These are phyloP conservation scores for Panorpa germanica DNA, from an alignment of 2,888 invertebrate genomes.

Conservation along the genomic window DNA sequence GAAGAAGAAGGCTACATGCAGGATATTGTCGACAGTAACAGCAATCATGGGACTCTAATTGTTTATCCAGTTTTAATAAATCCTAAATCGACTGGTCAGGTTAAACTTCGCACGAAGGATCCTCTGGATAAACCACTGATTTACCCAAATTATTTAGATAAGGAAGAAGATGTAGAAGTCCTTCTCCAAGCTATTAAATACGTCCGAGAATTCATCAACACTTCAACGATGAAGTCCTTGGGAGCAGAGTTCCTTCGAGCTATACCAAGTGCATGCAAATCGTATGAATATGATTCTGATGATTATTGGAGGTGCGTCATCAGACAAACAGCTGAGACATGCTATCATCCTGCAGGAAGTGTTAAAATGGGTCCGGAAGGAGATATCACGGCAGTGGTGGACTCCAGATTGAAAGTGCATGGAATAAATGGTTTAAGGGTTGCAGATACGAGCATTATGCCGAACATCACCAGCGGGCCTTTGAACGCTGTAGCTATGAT, in stretches of 20 bases:
- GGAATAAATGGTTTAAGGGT: constrained; percentile 32
- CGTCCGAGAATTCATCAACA: no score
- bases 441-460: constrained; percentile 36
- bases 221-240: no score
- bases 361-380: constrained; percentile 40
- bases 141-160: constrained; percentile 36
- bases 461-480: constrained; percentile 31
- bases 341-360: constrained; percentile 51
- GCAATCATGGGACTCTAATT: no score
- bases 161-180: constrained; percentile 28
- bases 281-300: constrained; percentile 20
- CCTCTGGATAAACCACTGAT: constrained; percentile 37
- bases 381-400: constrained; percentile 30
- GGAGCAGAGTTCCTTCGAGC: no score
- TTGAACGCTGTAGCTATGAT: constrained; percentile 9
- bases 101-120: constrained; percentile 30
- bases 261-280: no score
- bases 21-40: no score
- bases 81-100: constrained; percentile 29
- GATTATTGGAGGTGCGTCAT: constrained; percentile 37
- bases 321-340: constrained; percentile 28
- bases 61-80: constrained; percentile 19
- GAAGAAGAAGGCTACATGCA: no score
- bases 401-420: constrained; percentile 27
- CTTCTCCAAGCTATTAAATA: constrained; percentile 24